Evolutionary conservation across 2,888 invertebrate species (phyloP).

Genomic region (Volucella inanis): DNA sequence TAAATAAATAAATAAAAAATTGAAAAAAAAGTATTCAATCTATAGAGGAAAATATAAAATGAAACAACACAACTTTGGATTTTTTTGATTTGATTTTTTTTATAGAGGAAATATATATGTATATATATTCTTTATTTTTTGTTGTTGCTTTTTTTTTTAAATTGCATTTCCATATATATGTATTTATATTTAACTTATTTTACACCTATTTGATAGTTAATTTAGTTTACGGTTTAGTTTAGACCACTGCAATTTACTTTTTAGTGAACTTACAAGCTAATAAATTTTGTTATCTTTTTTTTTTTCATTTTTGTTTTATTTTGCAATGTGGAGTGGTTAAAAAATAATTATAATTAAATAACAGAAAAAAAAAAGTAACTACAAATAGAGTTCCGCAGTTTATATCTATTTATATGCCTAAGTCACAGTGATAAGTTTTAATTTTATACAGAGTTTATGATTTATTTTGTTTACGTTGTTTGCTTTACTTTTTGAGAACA

Average conservation of each 20-base stretch:
- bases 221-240: constrained; percentile 23
- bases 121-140: constrained; percentile 50
- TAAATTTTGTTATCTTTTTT: constrained; percentile 33
- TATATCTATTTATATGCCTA: constrained; percentile 44
- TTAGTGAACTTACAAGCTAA: constrained; percentile 51
- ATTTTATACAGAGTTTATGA: constrained; percentile 54
- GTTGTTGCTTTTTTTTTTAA: constrained; percentile 22
- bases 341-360: constrained; percentile 71
- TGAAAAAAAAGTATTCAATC: constrained; percentile 56
- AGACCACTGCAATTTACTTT: constrained; percentile 49
- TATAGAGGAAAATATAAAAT: constrained; percentile 78
- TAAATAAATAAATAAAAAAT: constrained; percentile 79
- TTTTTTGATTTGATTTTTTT: constrained; percentile 75
- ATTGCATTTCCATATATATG: constrained; percentile 61
- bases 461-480: constrained; percentile 16
- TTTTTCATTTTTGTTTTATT: constrained; percentile 22
- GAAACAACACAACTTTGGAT: constrained; percentile 79
- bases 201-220: constrained; percentile 51
- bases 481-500: constrained; percentile 27
- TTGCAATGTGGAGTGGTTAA: constrained; percentile 14
- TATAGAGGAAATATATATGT: constrained; percentile 74
- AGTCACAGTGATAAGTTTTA: constrained; percentile 60
- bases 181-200: constrained; percentile 51
- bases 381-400: constrained; percentile 53
- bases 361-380: constrained; percentile 57